Conservation (phyloP, 2,888 invertebrate genomes). For the Apantesis nais region DNA sequence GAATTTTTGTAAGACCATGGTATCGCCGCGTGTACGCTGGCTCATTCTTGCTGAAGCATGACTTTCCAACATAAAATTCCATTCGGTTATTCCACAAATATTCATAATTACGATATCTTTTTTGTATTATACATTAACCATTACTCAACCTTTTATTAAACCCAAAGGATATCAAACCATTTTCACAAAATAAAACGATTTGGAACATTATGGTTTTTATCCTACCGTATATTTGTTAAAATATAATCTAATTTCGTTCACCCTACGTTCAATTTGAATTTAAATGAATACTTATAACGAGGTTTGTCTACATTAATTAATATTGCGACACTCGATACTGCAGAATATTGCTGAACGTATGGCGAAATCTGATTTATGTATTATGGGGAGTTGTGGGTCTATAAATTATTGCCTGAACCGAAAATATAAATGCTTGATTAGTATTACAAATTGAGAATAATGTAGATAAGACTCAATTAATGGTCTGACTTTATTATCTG, state of each 20-base stretch:
- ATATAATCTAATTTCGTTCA: conserved; percentile 64
- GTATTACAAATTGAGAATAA: not conserved
- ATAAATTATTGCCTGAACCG: conserved; percentile 8
- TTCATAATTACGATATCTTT: not conserved
- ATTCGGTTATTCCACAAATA: not conserved
- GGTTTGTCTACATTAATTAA: conserved; percentile 63
- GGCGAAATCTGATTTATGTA: conserved; percentile 35
- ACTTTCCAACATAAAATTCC: too few species aligned
- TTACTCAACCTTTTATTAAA: not conserved
- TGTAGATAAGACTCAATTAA: not conserved
- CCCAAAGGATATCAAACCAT: not conserved
- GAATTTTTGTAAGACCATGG: too few species aligned
- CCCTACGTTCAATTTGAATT: conserved; percentile 72
- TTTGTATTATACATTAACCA: not conserved
- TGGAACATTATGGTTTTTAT: conserved; percentile 23
- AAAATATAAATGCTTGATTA: not conserved
- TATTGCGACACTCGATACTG: conserved; percentile 51
- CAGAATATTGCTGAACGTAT: conserved; percentile 35
- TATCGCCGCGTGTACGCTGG: too few species aligned
- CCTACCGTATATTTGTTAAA: conserved; percentile 48
- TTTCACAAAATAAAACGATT: not conserved
- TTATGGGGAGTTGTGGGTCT: conserved; percentile 20
- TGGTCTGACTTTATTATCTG: not conserved
- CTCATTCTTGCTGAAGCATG: too few species aligned
- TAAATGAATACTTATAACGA: conserved; percentile 62